Conservation (phyloP, 2,113 vertebrate genomes). For the Phylloscopus trochilus region DNA sequence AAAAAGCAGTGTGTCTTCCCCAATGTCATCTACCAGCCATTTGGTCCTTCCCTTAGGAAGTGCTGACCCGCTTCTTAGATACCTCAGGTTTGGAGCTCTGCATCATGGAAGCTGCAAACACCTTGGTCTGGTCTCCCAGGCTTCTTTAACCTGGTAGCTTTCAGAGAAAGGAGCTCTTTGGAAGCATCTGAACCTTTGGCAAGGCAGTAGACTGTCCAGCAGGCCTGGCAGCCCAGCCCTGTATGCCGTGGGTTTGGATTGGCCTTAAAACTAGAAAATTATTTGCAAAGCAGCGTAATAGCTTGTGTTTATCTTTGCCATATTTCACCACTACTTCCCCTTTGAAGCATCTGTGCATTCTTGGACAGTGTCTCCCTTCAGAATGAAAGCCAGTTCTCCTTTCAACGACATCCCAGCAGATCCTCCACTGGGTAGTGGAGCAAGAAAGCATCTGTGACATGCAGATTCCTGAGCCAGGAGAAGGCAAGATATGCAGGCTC, state of each 20-base stretch:
- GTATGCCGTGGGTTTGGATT: background rate
- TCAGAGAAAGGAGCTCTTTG: background rate
- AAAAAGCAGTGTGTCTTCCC: background rate
- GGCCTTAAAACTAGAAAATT: background rate
- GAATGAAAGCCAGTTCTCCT: background rate
- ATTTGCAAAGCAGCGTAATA: background rate
- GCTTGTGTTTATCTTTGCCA: background rate
- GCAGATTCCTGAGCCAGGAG: conserved; percentile 15
- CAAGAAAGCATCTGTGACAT: background rate
- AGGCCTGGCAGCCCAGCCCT: background rate
- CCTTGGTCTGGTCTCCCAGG: background rate
- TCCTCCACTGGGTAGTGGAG: background rate
- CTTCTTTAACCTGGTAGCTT: background rate
- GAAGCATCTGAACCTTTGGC: background rate
- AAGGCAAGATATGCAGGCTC: background rate
- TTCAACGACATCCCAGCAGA: background rate
- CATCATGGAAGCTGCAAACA: background rate
- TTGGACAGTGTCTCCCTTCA: background rate
- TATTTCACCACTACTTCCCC: background rate
- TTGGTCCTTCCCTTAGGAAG: background rate
- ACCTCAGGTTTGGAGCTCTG: background rate
- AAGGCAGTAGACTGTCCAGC: background rate
- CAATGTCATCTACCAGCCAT: background rate
- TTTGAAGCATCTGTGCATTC: background rate
- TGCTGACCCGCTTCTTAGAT: background rate